phyloP scores from a whole-genome alignment of 2,113 vertebrate species.

The Corynorhinus townsendii region DNA sequence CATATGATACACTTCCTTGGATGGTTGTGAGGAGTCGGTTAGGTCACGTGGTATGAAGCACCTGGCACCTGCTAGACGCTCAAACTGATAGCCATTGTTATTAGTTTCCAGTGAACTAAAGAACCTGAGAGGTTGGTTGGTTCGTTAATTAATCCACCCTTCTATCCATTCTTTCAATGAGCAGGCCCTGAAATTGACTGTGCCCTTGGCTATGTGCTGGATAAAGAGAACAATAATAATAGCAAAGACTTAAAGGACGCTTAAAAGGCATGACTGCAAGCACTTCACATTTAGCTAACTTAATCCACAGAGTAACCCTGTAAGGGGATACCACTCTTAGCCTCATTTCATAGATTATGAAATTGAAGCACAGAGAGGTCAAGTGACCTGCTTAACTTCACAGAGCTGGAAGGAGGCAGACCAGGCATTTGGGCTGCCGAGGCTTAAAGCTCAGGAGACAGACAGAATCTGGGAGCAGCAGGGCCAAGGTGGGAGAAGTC shows the following conservation, averaged over 20 bases:
- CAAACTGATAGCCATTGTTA: neutral
- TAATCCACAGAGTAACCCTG: neutral
- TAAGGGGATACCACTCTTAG: neutral
- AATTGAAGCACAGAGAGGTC: neutral
- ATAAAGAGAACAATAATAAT: neutral
- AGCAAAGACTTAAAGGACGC: neutral
- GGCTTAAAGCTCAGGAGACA: neutral
- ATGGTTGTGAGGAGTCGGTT: neutral
- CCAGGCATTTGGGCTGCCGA: neutral
- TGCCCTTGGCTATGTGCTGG: neutral
- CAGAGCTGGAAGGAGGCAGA: neutral
- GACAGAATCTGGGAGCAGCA: neutral
- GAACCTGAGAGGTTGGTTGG: neutral
- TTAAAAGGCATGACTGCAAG: neutral
- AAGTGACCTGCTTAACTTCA: neutral
- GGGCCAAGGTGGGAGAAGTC: neutral
- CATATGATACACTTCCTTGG: rapidly evolving
- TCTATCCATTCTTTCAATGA: neutral
- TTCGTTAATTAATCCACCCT: neutral
- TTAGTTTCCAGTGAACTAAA: neutral
- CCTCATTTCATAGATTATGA: neutral
- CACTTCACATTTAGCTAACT: neutral
- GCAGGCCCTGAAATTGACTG: neutral
- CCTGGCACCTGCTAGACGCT: neutral
- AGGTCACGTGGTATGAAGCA: neutral